Evolutionary conservation across 30 jellyfish, hydroid and myxozoan species (phyloP), one percentile per base, ranked within the genome.

Genomic region (Cassiopea xamachana): DNA sequence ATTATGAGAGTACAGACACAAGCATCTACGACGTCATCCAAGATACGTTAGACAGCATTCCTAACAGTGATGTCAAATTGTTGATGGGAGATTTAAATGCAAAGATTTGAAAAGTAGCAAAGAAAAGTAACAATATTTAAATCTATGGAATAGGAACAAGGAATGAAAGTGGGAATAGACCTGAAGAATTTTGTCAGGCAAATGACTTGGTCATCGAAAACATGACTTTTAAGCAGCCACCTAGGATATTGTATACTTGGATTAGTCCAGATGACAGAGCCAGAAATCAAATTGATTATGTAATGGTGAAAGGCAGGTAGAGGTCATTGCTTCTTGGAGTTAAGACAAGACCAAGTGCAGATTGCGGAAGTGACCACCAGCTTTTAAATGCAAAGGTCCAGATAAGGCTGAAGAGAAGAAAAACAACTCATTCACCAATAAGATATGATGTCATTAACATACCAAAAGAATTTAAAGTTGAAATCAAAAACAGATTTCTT

Each of bases 11-110:
- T 10, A 55, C 64, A 55, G 64, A 55, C 64, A 55, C 64, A 55
- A 55, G 64, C 64, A 55, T 49, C 76, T 79, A 49, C 60, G 87
- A 79, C 45, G 60, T 79, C 87, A n/a, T 79, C 87, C 79, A 79
- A 79, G 87, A 79, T 79, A 79, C 76, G 76, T 79, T 79, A 79
- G 87, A 79, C 87, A 79, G 87, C 79, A 50, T 79, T 45, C 87
- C 87, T 50, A 79, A 79, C 87, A 79, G 88, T 39, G 48, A 79
- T 46, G 2, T 79, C 79, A 79, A n/a, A 50, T 79, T 79, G 77
- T 48, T 51, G 81, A 75, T 48, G 85, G 85, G 85, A 75, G 85
- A 55, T 55, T 55, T 55, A 55, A 55, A 55, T 55, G 64, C 64
- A 55, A 55, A 55, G 64, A 55, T 55, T 46, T 76, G 68, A 75